phyloP scores from a whole-genome alignment of 37 sponge, comb jelly and placozoan genomes.

The Amphimedon queenslandica region DNA sequence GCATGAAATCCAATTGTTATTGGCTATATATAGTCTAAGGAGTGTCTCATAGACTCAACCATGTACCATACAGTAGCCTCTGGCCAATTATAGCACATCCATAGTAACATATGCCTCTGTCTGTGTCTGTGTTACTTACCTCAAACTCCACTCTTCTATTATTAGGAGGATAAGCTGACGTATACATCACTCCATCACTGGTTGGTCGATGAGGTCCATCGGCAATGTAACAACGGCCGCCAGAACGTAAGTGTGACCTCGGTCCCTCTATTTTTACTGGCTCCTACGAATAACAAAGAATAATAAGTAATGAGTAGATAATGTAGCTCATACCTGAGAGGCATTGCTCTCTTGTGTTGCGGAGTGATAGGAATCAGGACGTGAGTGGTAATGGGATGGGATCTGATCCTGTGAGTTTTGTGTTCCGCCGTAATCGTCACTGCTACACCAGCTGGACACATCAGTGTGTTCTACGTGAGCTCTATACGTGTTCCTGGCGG shows the following conservation, averaged over 20 bases:
- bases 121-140: no score
- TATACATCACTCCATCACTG: slow-evolving; percentile 6
- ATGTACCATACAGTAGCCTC: no score
- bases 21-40: not conserved
- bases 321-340: not conserved
- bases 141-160: not conserved
- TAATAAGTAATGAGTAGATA: no score
- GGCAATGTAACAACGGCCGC: not conserved
- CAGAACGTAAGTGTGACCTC: not conserved
- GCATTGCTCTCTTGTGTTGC: not conserved
- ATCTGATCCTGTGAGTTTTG: not conserved
- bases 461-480: not conserved
- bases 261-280: not conserved
- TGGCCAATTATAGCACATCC: no score
- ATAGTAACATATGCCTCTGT: no score
- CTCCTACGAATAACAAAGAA: no score
- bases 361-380: not conserved
- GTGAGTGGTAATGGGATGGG: not conserved
- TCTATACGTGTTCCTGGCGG: not conserved
- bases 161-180: not conserved
- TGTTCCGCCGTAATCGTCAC: not conserved
- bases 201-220: not conserved
- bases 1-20: not conserved
- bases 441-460: not conserved
- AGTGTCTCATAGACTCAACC: not conserved